phyloP scores from a whole-genome alignment of 2,888 invertebrate species.

The Syrphus vitripennis region DNA sequence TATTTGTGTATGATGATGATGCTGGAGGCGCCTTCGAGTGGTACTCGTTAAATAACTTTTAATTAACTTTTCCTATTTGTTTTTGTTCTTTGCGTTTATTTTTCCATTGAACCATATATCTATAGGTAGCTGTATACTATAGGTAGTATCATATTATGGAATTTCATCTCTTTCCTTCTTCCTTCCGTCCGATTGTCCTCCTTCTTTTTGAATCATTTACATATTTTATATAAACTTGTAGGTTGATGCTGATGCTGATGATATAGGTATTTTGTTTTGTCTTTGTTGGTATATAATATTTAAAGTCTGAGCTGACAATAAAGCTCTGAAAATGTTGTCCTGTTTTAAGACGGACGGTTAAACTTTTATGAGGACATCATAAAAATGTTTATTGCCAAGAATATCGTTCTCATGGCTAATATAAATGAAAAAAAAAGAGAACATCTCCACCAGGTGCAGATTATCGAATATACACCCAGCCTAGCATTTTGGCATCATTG shows the following conservation, averaged over 20 bases:
- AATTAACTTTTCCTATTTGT: conserved; percentile 68
- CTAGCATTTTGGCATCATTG: not conserved
- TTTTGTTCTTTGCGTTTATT: conserved; percentile 35
- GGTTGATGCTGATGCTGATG: too few species aligned
- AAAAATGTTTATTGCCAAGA: conserved; percentile 58
- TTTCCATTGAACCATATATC: not conserved
- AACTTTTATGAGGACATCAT: conserved; percentile 53
- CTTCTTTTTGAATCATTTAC: not conserved
- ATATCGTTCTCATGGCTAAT: conserved; percentile 2
- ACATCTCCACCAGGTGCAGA: conserved; percentile 27
- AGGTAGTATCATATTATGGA: not conserved
- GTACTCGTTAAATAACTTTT: conserved; percentile 66
- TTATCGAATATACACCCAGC: not conserved
- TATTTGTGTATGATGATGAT: not conserved
- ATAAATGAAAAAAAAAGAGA: not conserved
- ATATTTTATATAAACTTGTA: conserved; percentile 27
- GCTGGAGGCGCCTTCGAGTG: conserved; percentile 42
- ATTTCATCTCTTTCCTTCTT: not conserved
- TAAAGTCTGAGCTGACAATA: not conserved
- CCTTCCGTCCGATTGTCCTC: too few species aligned
- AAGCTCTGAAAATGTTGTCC: conserved; percentile 31
- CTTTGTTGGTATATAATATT: conserved; percentile 10
- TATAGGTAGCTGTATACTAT: too few species aligned
- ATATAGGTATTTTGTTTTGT: not conserved
- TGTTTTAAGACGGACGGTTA: conserved; percentile 35